Evolutionary conservation across 2,113 vertebrate genomes (phyloP), one percentile per base, ranked within the genome.

Genomic region (Amblyornis subalaris): DNA sequence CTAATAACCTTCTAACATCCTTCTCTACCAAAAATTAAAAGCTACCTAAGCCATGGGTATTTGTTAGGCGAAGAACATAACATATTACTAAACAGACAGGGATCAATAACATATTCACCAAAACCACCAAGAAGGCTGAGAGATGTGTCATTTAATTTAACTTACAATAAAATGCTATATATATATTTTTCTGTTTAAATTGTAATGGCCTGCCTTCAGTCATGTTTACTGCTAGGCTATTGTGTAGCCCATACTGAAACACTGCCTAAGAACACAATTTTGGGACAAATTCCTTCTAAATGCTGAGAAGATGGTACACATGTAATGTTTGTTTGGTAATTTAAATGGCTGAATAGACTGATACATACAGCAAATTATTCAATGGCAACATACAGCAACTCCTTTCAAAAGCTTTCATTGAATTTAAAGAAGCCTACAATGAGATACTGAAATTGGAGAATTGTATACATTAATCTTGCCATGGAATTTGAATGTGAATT

Each of bases 211-310:
- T 69, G 17, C 28, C 44, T 80, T 78, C 38, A 36, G 9, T 44
- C 50, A 31, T 0, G 0, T 51, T 80, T 92, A 65, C 45, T 2
- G 3, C 26, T 36, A 64, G 51, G 12, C 9, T 73, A 8, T 14
- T n/a, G 1, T 22, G 15, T 48, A 44, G 18, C 16, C 21, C 10
- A 24, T 19, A 50, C 18, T 33, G 51, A 81, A 91, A 69, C 36
- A 76, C 5, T 21, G 25, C 14, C 7, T 38, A 51, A 42, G 25
- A 67, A 75, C 35, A 88, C 58, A 77, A 78, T 28, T 67, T 58
- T 5, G 16, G 29, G 21, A 82, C 71, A 42, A 47, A 72, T 91
- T 67, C 9, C 71, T 18, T 69, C 28, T 53, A 61, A 78, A 67
- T 44, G 53, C 50, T 83, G 57, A 75, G 70, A 71, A 75, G 53